Conservation (phyloP, 2,113 vertebrate genomes). For the Ciconia boyciana region DNA sequence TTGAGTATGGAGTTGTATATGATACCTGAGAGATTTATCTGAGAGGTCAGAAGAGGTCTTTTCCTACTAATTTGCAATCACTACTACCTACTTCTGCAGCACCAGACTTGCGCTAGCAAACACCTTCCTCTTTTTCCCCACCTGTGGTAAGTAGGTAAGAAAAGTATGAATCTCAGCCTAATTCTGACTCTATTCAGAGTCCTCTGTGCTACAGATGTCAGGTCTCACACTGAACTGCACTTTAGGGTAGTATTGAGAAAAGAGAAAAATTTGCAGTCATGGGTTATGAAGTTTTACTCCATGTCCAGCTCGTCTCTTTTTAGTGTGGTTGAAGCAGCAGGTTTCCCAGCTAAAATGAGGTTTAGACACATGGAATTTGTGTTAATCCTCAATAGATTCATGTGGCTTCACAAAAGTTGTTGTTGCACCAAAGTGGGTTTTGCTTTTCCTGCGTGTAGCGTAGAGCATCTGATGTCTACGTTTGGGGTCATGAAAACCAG, state of each 20-base stretch:
- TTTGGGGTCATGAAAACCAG: neutral
- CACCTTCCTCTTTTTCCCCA: neutral
- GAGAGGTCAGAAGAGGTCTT: neutral
- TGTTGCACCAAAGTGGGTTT: neutral
- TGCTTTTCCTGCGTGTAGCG: neutral
- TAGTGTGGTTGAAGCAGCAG: neutral
- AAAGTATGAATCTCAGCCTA: neutral
- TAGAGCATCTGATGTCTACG: neutral
- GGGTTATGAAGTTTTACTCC: neutral
- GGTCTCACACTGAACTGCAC: neutral
- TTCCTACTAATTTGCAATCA: neutral
- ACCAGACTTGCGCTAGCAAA: neutral
- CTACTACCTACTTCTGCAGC: neutral
- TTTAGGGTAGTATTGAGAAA: neutral
- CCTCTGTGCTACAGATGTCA: neutral
- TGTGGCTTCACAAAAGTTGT: constrained; percentile 5
- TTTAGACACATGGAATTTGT: neutral
- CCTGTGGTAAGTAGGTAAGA: neutral
- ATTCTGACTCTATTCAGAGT: neutral
- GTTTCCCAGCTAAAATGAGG: neutral
- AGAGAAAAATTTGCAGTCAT: neutral
- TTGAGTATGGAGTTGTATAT: neutral
- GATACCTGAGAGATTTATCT: neutral
- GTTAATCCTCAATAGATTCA: neutral
- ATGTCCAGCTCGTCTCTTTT: neutral